Evolutionary conservation across 1,140 invertebrate genomes (phyloP), one percentile per base, ranked within the genome.

Genomic region (Ylistrum balloti): DNA sequence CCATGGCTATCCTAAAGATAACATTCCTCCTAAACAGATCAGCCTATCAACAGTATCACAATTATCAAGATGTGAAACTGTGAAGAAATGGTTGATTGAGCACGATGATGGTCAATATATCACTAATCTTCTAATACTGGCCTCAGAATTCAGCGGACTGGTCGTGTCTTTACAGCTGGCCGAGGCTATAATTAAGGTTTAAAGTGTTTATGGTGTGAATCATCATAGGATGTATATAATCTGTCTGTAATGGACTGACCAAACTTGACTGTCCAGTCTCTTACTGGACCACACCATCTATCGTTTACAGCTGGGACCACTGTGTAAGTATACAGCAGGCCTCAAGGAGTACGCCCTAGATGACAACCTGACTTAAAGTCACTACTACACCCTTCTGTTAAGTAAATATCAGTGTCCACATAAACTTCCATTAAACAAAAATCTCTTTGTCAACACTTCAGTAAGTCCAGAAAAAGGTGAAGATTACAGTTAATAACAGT

Each of bases 51-150:
- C 56, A 74, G 56, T 74, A 74, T 28, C 56, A 74, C 1, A n/a
- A 74, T 74, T 74, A 74, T 28, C 28, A 28, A n/a, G n/a, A 74
- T 74, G 56, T 17, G 22, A 74, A 74, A 74, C 56, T 17, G 56
- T 74, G n/a, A 74, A 74, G 56, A 5, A 1, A n/a, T 74, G 56
- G 22, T 74, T 74, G 56, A 74, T 74, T 74, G n/a, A 28, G 28
- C 56, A 74, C 20, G 56, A 74, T 74, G 56, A 74, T 74, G 56
- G 56, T 74, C 56, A 74, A 74, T n/a, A n/a, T 74, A 17, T 74
- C 56, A 74, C 7, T 74, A 74, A 74, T 74, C 56, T 74, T 28
- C 9, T 5, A 74, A 28, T 56, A 56, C 13, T 38, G 20, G n/a
- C 56, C 56, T 74, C 56, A 11, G 56, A 74, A 74, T 74, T 74